Evolutionary conservation across 1,140 invertebrate genomes (phyloP).

Genomic region (Saxidomus purpurata): DNA sequence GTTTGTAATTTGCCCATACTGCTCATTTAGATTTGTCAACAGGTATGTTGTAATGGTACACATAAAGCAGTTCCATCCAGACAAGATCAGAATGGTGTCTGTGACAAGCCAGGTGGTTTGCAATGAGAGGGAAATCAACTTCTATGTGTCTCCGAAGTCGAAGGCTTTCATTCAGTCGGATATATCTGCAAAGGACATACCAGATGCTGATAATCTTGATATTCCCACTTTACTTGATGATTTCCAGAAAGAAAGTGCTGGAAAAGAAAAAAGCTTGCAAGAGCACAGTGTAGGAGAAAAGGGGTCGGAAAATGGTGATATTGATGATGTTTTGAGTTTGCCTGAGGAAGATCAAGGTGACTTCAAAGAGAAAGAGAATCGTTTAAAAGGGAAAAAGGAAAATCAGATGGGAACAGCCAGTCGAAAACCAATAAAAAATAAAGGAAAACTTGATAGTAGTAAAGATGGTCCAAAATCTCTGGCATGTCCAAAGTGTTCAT

Average conservation of each 20-base stretch:
- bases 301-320: conserved; percentile 22
- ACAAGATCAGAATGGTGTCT: conserved; percentile 42
- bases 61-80: conserved; percentile 58
- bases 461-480: conserved; percentile 27
- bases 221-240: conserved; percentile 54
- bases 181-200: neutral
- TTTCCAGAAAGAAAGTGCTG: conserved; percentile 6
- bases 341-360: conserved; percentile 36
- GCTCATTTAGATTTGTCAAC: conserved; percentile 67
- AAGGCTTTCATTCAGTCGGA: neutral
- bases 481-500: conserved; percentile 38
- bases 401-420: neutral
- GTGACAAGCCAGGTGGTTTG: conserved; percentile 67
- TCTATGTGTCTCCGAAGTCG: conserved; percentile 25
- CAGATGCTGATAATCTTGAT: conserved; percentile 15
- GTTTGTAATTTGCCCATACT: conserved; percentile 64
- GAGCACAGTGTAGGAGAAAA: neutral
- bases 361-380: conserved; percentile 25
- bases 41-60: conserved; percentile 45
- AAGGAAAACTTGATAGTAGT: neutral
- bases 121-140: conserved; percentile 59
- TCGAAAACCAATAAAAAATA: neutral
- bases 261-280: neutral
- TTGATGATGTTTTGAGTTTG: neutral
- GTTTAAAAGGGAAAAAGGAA: neutral